Base-by-base conservation (phyloP, 2,888 invertebrate genomes). In the Calliopum simillimum region DNA sequence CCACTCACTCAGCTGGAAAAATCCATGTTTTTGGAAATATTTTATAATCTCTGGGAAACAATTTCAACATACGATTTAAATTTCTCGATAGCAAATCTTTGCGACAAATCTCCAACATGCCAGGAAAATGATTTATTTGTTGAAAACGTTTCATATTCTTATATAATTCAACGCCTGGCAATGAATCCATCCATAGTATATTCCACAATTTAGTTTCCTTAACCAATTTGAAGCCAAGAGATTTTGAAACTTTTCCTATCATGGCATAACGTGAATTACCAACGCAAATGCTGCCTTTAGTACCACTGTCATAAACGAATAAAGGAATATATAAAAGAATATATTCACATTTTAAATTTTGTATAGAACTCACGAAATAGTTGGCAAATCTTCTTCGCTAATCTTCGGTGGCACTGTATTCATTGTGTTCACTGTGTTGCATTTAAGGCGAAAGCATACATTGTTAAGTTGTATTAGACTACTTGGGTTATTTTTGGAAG, bases 21-120 rank as follows among this genome's bases (percentile, higher is more conserved):
- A 95, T 94, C 96, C 97, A 97, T 11, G 96, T 95, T 87, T 94
- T 95, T 1, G 97, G 97, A 84, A 95, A 97, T 83, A 97, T 94
- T 81, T 93, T 94, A 84, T 96, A 97, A 75, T 97, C 96, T 78
- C 92, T 92, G 0, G 96, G 95, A 85, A 94, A 97, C 69, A 94
- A 87, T 85, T 94, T 93, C 73, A 92, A 89, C 96, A 97, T 96
- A 76, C 96, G 89, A 84, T 95, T 96, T 72, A 97, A 88, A 86
- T 97, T 97, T 70, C 96, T 89, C 2, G 96, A 95, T 33, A 97
- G 87, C 66, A 95, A 87, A 87, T 97, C 97, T 86, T 97, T 97
- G 74, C 96, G 88, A 86, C 94, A 95, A 75, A 95, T 93, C 84
- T 95, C 95, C 77, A 91, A 88, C 94, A 95, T 95, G 68, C 95